phyloP scores from a whole-genome alignment of 2,888 invertebrate genomes.

The Drosophila hamatofila region DNA sequence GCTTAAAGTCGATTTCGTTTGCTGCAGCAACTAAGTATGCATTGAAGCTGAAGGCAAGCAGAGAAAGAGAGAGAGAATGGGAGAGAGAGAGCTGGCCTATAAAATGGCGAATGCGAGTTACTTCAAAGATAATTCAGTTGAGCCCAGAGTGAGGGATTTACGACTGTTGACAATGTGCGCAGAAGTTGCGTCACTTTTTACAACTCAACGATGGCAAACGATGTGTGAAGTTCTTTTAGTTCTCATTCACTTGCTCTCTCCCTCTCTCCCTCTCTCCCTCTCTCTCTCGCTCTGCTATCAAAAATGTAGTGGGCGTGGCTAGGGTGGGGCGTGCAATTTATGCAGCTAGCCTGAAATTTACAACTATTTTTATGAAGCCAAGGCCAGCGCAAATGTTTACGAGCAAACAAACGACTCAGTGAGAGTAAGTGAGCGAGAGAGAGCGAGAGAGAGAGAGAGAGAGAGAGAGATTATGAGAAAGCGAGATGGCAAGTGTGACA shows the following conservation, averaged over 20 bases:
- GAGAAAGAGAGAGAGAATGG: background rate
- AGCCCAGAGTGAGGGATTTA: slow-evolving; percentile 51
- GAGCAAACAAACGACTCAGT: slow-evolving; percentile 39
- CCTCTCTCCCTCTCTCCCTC: background rate
- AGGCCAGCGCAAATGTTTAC: slow-evolving; percentile 59
- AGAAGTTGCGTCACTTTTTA: slow-evolving; percentile 75
- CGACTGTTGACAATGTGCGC: slow-evolving; percentile 77
- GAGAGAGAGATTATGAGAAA: background rate
- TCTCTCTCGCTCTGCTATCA: background rate
- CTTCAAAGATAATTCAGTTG: slow-evolving; percentile 63
- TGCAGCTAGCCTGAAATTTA: slow-evolving; percentile 73
- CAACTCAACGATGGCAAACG: slow-evolving; percentile 52
- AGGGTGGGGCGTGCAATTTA: slow-evolving; percentile 58
- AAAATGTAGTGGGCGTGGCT: slow-evolving; percentile 16
- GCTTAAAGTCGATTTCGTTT: background rate
- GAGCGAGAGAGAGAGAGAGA: background rate
- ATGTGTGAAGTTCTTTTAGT: slow-evolving; percentile 67
- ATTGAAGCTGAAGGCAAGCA: slow-evolving; percentile 8
- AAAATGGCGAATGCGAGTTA: slow-evolving; percentile 27
- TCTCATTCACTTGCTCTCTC: background rate
- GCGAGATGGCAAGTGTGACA: background rate
- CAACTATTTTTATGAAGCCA: slow-evolving; percentile 80
- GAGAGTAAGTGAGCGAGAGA: background rate
- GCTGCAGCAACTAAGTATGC: background rate
- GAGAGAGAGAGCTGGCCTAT: slow-evolving; percentile 3